Evolutionary conservation across 2,797 vertebrate species (phyloP).

Genomic region (Erithacus rubecula): DNA sequence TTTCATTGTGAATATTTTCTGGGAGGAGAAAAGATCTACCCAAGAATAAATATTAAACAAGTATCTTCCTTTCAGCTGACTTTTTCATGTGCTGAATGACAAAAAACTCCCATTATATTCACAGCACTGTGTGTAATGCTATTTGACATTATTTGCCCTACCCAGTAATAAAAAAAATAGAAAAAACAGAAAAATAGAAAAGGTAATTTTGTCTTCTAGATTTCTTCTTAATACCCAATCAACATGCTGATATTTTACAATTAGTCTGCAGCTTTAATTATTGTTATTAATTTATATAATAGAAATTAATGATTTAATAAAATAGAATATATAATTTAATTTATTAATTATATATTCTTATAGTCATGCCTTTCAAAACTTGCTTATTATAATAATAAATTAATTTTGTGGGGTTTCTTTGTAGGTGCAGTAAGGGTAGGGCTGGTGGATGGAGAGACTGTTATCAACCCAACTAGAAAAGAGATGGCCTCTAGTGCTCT

Average conservation of each 20-base stretch:
- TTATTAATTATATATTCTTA: too few species aligned
- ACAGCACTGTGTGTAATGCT: neutral
- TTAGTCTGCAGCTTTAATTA: neutral
- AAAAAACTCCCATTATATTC: neutral
- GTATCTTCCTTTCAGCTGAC: neutral
- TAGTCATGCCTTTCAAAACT: neutral
- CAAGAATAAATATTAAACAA: neutral
- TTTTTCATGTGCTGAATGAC: neutral
- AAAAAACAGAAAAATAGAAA: neutral
- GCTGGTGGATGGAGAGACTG: slow-evolving; percentile 83
- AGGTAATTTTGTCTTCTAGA: neutral
- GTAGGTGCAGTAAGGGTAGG: slow-evolving; percentile 94
- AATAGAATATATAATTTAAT: too few species aligned
- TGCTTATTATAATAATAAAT: neutral
- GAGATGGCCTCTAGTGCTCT: slow-evolving; percentile 88
- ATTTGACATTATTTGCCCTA: neutral
- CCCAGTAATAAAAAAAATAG: neutral
- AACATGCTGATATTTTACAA: fast-evolving
- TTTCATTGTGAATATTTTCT: neutral
- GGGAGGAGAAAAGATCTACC: neutral
- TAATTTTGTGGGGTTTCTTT: slow-evolving; percentile 29
- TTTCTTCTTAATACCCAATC: neutral
- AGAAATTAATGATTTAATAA: too few species aligned
- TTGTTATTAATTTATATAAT: neutral
- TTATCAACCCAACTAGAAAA: slow-evolving; percentile 91